A percentile compares a stretch with the other conserved stretches of the same genome.
phyloP scores from a whole-genome alignment of 2,797 vertebrate genomes.

The Gymnothorax javanicus region DNA sequence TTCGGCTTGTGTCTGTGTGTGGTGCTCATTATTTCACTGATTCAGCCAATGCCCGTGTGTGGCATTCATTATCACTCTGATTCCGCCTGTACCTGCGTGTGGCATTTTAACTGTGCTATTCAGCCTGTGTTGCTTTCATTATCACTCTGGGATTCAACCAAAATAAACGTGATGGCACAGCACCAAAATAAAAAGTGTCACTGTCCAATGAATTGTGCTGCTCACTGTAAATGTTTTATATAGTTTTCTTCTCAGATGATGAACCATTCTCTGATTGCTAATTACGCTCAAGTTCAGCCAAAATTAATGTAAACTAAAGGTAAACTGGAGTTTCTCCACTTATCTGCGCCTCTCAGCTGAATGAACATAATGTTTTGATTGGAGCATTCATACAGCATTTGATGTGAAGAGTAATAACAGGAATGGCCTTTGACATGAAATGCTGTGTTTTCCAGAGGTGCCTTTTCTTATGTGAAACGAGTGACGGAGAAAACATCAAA shows the following conservation, averaged over 20 bases:
- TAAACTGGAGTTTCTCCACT: background rate
- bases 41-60: slow-evolving; percentile 21
- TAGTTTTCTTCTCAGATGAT: background rate
- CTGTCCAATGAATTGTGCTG: too few species aligned
- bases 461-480: slow-evolving; percentile 91
- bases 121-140: too few species aligned
- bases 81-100: slow-evolving; percentile 23
- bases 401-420: background rate
- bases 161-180: too few species aligned
- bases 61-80: slow-evolving; percentile 21
- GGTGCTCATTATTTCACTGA: background rate
- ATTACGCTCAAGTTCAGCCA: background rate
- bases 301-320: background rate
- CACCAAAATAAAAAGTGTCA: too few species aligned
- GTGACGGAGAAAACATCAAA: slow-evolving; percentile 85
- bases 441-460: slow-evolving; percentile 73
- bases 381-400: background rate
- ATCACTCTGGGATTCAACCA: too few species aligned
- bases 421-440: background rate
- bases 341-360: slow-evolving; percentile 26
- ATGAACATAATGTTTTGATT: background rate
- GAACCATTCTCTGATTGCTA: background rate
- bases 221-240: background rate
- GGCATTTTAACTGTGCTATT: slow-evolving; percentile 33
- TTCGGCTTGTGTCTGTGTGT: too few species aligned